Percentiles rank a stretch among this genome's conserved stretches.
These are phyloP conservation scores for Xanthia togata DNA, from an alignment of 2,888 invertebrate species.

Conservation along the genomic window DNA sequence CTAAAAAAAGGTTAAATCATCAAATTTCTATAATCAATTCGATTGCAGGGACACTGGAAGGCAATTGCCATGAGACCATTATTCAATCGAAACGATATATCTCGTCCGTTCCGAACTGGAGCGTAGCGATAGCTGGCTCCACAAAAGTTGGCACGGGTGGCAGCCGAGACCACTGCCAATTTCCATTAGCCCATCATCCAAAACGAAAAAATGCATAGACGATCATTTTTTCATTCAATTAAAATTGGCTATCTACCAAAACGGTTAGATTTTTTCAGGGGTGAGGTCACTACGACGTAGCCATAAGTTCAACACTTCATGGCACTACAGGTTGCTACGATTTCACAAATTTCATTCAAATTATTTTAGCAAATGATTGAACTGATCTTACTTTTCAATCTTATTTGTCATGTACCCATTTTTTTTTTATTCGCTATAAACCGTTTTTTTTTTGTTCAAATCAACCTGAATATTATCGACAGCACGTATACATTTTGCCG, in stretches of 20 bases:
- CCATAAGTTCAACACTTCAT: slow-evolving; percentile 16
- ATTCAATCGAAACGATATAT: slow-evolving; percentile 89
- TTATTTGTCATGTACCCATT: too few relatives aligned
- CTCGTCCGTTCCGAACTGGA: slow-evolving; percentile 86
- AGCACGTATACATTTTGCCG: slow-evolving; percentile 70
- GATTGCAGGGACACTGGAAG: slow-evolving; percentile 77
- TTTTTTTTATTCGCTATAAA: not conserved
- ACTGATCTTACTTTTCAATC: not conserved
- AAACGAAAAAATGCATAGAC: slow-evolving; percentile 90
- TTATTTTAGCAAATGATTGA: not conserved
- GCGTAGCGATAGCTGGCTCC: slow-evolving; percentile 88
- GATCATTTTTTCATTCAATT: slow-evolving; percentile 90
- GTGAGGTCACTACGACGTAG: slow-evolving; percentile 49
- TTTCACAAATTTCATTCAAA: not conserved
- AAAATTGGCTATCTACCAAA: slow-evolving; percentile 88
- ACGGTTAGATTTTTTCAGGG: slow-evolving; percentile 75
- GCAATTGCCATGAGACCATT: slow-evolving; percentile 87
- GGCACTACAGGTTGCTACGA: slow-evolving; percentile 18
- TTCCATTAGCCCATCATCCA: slow-evolving; percentile 90
- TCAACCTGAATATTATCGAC: slow-evolving; percentile 39
- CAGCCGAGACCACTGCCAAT: slow-evolving; percentile 89
- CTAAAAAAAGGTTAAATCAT: slow-evolving; percentile 52
- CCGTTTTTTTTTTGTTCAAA: slow-evolving; percentile 10
- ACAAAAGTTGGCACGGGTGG: slow-evolving; percentile 89
- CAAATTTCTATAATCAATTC: slow-evolving; percentile 80